phyloP scores from a whole-genome alignment of 92 coral and sea anemone genomes.

The Palythoa heliodiscus region DNA sequence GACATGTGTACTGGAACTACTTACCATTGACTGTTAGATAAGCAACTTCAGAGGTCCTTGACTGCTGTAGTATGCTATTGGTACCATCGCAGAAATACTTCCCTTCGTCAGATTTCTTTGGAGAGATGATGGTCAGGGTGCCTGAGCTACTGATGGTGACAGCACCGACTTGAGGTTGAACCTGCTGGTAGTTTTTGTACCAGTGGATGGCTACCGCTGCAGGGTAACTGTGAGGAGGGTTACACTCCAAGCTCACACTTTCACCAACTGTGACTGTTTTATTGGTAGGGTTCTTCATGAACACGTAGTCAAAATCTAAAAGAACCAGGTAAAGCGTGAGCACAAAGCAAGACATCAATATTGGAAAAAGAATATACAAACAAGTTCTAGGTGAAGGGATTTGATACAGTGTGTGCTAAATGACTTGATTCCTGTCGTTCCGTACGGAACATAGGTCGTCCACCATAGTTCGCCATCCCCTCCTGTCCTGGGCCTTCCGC shows the following conservation, averaged over 20 bases:
- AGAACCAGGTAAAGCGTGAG: constrained; percentile 1
- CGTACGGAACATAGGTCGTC: too few species aligned
- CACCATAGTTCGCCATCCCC: too few species aligned
- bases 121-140: constrained; percentile 62
- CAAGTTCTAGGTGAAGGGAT: not conserved
- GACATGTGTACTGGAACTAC: not conserved
- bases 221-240: constrained; percentile 86
- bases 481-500: too few species aligned
- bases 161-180: constrained; percentile 51
- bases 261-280: constrained; percentile 76
- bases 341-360: not conserved
- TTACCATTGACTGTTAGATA: constrained; percentile 82
- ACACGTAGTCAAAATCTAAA: constrained; percentile 81
- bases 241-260: constrained; percentile 63
- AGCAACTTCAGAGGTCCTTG: constrained; percentile 76
- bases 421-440: too few species aligned
- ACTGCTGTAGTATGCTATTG: constrained; percentile 51
- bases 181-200: constrained; percentile 81
- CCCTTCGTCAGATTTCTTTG: constrained; percentile 92
- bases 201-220: constrained; percentile 67
- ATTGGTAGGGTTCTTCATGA: constrained; percentile 71
- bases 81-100: constrained; percentile 85
- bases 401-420: too few species aligned
- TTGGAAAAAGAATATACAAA: not conserved
- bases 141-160: constrained; percentile 74